Evolutionary conservation across 1,140 invertebrate genomes (phyloP).

Genomic region (Tetranychus cinnabarinus): DNA sequence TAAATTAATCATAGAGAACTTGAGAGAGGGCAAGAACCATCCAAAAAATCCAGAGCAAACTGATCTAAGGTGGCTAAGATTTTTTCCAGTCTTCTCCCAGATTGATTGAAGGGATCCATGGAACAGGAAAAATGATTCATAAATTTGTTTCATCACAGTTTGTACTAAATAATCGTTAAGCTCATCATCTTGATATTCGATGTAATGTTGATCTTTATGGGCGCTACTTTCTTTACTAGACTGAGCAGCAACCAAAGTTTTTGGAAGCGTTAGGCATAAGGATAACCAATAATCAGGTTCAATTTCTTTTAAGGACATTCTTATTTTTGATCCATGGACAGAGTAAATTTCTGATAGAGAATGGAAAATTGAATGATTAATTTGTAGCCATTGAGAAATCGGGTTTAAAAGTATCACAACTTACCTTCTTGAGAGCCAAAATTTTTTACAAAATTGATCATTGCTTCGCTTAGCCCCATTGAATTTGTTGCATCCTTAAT

Average conservation of each 20-base stretch:
- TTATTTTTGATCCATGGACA: constrained; percentile 3
- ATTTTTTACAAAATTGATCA: constrained; percentile 6
- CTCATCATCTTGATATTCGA: constrained; percentile 2
- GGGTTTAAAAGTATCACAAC: background rate
- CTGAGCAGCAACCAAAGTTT: background rate
- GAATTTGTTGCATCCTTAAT: background rate
- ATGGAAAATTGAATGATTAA: background rate
- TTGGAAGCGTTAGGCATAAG: background rate
- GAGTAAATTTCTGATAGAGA: background rate
- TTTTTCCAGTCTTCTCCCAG: background rate
- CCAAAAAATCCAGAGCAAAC: constrained; percentile 2
- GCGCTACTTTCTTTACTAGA: background rate
- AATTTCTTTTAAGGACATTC: constrained; percentile 4
- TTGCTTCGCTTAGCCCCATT: constrained; percentile 5
- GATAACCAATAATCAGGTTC: constrained; percentile 3
- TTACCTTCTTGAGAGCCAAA: constrained; percentile 3
- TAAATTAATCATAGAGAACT: constrained; percentile 3
- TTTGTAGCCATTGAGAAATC: background rate
- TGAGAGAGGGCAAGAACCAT: constrained; percentile 1
- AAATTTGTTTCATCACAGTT: constrained; percentile 4
- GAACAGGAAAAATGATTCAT: constrained; percentile 3
- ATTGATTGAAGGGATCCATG: constrained; percentile 4
- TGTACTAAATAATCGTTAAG: constrained; percentile 5
- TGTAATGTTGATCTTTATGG: background rate
- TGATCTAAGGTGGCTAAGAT: background rate